A percentile compares a stretch with the other conserved stretches of the same genome.
These are phyloP conservation scores for Gyrodactylus bullatarudis DNA, from an alignment of 1,140 invertebrate genomes.

Conservation along the genomic window DNA sequence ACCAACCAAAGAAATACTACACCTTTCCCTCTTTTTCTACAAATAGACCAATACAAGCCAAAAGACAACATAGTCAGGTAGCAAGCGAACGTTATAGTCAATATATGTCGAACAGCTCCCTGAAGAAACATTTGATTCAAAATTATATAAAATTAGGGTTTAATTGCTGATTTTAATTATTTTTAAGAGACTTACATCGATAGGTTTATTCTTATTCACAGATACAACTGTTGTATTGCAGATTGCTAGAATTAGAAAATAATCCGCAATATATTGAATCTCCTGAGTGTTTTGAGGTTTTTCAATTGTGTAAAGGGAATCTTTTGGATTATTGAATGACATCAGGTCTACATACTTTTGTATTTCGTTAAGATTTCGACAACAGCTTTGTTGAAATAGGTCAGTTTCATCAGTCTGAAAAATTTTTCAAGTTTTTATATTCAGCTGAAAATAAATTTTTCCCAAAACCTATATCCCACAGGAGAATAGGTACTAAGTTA, in stretches of 20 bases:
- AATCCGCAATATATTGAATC: slow-evolving; percentile 28
- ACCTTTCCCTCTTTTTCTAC: too few species aligned
- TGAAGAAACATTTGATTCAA: too few species aligned
- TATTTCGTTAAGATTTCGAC: background rate
- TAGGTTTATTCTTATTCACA: slow-evolving; percentile 17
- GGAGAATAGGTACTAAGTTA: too few species aligned
- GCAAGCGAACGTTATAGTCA: too few species aligned
- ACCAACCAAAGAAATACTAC: too few species aligned
- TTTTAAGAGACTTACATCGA: background rate
- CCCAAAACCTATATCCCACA: too few species aligned
- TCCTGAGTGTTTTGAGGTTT: background rate
- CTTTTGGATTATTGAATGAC: background rate
- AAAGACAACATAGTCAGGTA: too few species aligned
- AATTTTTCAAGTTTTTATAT: background rate
- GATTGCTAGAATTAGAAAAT: slow-evolving; percentile 53
- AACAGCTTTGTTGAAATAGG: background rate
- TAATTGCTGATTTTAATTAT: too few species aligned
- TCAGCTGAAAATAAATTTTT: too few species aligned
- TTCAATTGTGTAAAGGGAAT: background rate
- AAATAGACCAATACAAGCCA: too few species aligned
- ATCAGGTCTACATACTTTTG: background rate
- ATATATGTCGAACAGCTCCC: too few species aligned
- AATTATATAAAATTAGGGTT: too few species aligned
- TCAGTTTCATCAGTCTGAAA: background rate
- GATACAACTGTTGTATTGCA: slow-evolving; percentile 86